Conservation (phyloP, 2,113 vertebrate genomes). For the Blennius ocellaris region DNA sequence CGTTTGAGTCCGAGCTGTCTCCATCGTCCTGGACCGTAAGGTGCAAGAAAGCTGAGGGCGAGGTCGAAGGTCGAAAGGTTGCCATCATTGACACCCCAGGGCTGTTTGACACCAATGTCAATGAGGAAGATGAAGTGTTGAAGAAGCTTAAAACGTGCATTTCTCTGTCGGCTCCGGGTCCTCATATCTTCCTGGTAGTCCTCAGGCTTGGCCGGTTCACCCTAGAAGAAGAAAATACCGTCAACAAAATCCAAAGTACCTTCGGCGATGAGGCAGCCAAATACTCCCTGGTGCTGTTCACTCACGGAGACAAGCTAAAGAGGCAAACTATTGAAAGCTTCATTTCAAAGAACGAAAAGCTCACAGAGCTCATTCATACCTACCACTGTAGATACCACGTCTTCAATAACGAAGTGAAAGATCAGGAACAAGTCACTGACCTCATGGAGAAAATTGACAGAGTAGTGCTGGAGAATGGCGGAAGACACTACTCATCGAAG, state of each 20-base stretch:
- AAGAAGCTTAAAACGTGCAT: conserved; percentile 57
- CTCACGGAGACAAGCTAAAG: conserved; percentile 65
- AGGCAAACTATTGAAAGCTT: conserved; percentile 42
- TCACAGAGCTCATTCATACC: not conserved
- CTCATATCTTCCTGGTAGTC: conserved; percentile 73
- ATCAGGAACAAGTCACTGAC: conserved; percentile 15
- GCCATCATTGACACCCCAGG: conserved; percentile 75
- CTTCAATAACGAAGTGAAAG: conserved; percentile 53
- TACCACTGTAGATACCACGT: conserved; percentile 53
- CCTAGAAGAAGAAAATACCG: conserved; percentile 41
- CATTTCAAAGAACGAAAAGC: conserved; percentile 25
- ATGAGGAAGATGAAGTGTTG: conserved; percentile 13
- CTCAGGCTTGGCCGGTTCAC: conserved; percentile 60
- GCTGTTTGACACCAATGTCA: conserved; percentile 68
- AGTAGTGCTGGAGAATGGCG: conserved; percentile 32
- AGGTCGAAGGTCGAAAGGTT: conserved; percentile 29
- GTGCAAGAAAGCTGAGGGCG: conserved; percentile 32
- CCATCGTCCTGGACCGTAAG: not conserved
- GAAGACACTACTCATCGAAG: conserved; percentile 32
- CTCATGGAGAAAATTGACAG: conserved; percentile 48
- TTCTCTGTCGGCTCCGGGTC: conserved; percentile 57
- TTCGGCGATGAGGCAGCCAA: conserved; percentile 49
- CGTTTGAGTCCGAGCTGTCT: not conserved
- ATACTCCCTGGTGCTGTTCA: conserved; percentile 70
- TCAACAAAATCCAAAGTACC: conserved; percentile 38